phyloP scores from a whole-genome alignment of 2,797 vertebrate species.

The Manis javanica region DNA sequence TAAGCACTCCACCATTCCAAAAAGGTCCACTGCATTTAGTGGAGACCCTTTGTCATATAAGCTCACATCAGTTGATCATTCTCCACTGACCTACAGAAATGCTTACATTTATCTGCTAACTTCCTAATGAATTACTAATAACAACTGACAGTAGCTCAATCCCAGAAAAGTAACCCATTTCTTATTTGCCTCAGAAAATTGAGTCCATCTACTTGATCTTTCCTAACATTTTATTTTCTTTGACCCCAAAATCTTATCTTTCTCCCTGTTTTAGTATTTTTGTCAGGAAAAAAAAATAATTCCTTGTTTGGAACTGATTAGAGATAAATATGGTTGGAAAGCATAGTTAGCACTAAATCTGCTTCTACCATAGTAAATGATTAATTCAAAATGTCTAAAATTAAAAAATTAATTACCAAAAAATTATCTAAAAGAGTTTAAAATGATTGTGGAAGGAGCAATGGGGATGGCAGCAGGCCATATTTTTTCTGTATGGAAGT shows the following conservation, averaged over 20 bases:
- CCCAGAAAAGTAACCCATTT: neutral
- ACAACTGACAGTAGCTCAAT: neutral
- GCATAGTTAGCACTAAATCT: neutral
- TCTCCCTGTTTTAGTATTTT: slow-evolving; percentile 27
- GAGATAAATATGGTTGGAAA: neutral
- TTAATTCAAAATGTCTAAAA: neutral
- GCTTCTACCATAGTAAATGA: neutral
- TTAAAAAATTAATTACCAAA: neutral
- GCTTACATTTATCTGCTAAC: neutral
- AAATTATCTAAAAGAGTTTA: neutral
- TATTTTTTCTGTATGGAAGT: neutral
- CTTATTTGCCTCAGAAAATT: slow-evolving; percentile 39
- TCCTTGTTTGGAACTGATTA: neutral
- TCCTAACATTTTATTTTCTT: slow-evolving; percentile 16
- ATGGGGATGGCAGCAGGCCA: neutral
- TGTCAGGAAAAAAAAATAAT: neutral
- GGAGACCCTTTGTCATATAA: neutral
- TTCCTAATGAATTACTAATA: neutral
- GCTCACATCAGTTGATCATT: neutral
- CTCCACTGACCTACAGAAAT: neutral
- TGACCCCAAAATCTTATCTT: neutral
- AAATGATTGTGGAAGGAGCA: neutral
- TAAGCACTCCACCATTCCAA: neutral
- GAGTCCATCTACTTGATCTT: neutral
- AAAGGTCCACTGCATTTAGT: neutral